Percentiles rank a stretch among this genome's conserved stretches.
These are phyloP conservation scores for Leptocoma aspasia DNA, from an alignment of 2,113 vertebrate genomes.

Conservation along the genomic window DNA sequence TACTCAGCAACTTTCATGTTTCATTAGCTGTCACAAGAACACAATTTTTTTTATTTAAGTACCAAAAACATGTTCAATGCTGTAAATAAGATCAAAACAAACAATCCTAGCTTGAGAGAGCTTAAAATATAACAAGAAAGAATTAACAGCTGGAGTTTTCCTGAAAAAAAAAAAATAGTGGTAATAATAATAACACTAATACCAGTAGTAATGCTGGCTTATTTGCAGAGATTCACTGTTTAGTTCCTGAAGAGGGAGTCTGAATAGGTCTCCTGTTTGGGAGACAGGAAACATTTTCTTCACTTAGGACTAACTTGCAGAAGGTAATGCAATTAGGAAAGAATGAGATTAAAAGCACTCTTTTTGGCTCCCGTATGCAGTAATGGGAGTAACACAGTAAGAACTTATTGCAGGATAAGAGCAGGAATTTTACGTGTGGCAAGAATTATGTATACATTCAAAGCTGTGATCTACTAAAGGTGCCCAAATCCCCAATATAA, in stretches of 20 bases:
- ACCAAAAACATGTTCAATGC: neutral
- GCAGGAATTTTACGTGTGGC: neutral
- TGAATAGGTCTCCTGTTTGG: neutral
- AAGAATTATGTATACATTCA: neutral
- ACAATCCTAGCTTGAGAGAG: neutral
- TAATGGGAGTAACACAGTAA: neutral
- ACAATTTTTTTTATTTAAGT: neutral
- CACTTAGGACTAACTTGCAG: neutral
- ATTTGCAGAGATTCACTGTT: neutral
- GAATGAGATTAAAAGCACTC: neutral
- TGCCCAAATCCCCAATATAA: neutral
- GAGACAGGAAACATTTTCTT: neutral
- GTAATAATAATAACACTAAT: neutral
- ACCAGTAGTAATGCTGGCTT: neutral
- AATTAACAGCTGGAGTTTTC: neutral
- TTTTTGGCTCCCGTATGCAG: neutral
- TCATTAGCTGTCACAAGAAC: neutral
- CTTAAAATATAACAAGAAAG: neutral
- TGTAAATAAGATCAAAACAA: neutral
- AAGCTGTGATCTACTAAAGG: neutral
- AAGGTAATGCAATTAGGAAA: neutral
- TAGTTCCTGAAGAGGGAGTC: neutral
- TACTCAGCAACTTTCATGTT: neutral
- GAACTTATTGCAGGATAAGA: neutral
- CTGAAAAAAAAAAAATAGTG: neutral